Evolutionary conservation across 1,140 invertebrate genomes (phyloP).

Genomic region (Cephus cinctus): DNA sequence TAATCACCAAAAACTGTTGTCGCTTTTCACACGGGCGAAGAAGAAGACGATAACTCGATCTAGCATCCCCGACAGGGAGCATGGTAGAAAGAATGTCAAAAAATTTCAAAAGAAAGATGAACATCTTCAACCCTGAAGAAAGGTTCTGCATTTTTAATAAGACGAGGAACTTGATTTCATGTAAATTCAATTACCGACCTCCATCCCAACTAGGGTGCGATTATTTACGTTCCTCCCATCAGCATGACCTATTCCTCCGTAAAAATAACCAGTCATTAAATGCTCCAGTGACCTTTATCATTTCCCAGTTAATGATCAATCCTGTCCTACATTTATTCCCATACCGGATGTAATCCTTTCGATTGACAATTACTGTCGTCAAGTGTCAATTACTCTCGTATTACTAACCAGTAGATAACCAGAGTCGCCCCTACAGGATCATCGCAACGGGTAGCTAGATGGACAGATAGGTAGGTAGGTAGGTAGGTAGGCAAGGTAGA

Average conservation of each 20-base stretch:
- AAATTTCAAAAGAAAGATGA: too few relatives aligned
- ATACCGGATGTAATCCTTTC: not conserved
- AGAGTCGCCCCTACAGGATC: too few relatives aligned
- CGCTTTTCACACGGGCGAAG: not conserved
- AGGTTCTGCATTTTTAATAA: not conserved
- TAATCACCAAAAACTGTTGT: not conserved
- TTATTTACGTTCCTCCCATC: too few relatives aligned
- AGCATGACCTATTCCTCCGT: too few relatives aligned
- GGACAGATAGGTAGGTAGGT: not conserved
- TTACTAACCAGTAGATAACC: too few relatives aligned
- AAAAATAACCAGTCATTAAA: not conserved
- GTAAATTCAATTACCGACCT: not conserved
- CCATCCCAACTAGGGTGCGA: not conserved
- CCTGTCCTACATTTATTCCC: not conserved
- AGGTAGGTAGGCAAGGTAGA: conserved; percentile 15
- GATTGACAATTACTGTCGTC: not conserved
- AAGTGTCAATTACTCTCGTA: not conserved
- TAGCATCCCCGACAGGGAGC: too few relatives aligned
- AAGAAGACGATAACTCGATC: not conserved
- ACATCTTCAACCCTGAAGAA: not conserved
- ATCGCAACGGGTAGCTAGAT: too few relatives aligned
- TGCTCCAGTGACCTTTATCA: not conserved
- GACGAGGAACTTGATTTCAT: not conserved
- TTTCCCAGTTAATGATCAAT: not conserved
- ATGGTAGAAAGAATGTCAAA: not conserved